Evolutionary conservation across 2,888 invertebrate genomes (phyloP), one percentile per base, ranked within the genome.

Genomic region (Luperina nickerlii): DNA sequence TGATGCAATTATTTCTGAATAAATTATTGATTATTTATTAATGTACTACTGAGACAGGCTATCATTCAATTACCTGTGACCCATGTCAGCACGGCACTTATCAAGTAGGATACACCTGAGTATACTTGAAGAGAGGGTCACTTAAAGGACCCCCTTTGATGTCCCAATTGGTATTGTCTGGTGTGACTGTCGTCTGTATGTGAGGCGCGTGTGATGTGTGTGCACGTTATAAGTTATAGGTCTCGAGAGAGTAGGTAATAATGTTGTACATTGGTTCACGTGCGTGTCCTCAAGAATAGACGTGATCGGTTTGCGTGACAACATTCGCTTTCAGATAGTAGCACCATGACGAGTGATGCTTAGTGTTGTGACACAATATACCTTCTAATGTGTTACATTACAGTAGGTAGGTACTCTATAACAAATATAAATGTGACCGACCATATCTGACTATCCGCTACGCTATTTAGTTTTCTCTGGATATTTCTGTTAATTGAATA

Each of bases 231-330:
- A 27, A 63, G n/a, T 57, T n/a, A 65, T 27, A 63, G 79, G 74
- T 80, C 82, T 82, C 87, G 81, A 75, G 85, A 84, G 88, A 87
- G 79, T 82, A 67, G 76, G 85, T 91, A 91, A 92, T 91, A 90
- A 88, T 27, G 32, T 70, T 54, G 9, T 32, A 24, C 54, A 24
- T 70, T 69, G 20, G 20, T 51, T 70, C 24, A 88, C 91, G 90
- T 90, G 76, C 79, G 54, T 79, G 67, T 45, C 78, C 79, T 87
- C 86, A n/a, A 66, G 73, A 62, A 71, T 48, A 83, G 71, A 90
- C 93, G 94, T 93, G 93, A 92, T 81, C 86, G 63, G 91, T 77
- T 78, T 89, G 42, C 77, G 38, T 70, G 80, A 82, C 68, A 82
- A 80, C 27, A 63, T 51, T 63, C 15, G 32, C 51, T 72, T 74